Conservation (phyloP, 2,113 vertebrate genomes). For the Esox niger region DNA sequence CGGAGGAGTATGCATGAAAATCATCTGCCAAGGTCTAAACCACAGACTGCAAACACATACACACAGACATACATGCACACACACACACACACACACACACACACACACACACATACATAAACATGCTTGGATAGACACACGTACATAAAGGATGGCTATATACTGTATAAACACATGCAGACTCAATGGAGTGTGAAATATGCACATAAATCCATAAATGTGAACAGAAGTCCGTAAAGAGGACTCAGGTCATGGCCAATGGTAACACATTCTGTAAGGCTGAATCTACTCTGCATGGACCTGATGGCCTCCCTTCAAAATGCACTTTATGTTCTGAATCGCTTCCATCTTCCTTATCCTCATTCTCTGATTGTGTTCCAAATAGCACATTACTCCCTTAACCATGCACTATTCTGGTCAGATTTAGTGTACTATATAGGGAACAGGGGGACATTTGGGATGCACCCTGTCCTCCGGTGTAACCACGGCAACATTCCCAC, state of each 20-base stretch:
- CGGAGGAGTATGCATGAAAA: conserved; percentile 34
- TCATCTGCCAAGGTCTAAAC: conserved; percentile 50
- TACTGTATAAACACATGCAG: conserved; percentile 17
- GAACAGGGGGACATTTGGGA: no score
- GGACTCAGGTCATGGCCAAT: conserved; percentile 25
- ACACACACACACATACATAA: not conserved
- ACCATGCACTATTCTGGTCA: no score
- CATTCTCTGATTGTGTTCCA: not conserved
- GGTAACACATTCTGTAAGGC: not conserved
- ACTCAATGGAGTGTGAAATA: conserved; percentile 28
- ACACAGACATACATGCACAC: conserved; percentile 12
- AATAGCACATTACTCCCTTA: no score
- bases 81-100: conserved; percentile 8
- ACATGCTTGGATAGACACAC: conserved; percentile 22
- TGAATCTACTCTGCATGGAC: not conserved
- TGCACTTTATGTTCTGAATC: not conserved
- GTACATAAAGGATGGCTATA: conserved; percentile 11
- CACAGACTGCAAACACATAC: not conserved
- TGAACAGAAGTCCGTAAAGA: conserved; percentile 25
- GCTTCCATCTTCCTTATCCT: not conserved
- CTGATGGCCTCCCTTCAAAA: not conserved
- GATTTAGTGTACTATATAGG: no score
- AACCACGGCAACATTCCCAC: not conserved
- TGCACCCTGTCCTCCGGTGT: not conserved
- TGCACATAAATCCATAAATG: conserved; percentile 36